Evolutionary conservation across 2,888 invertebrate genomes (phyloP).

Genomic region (Leucania comma): DNA sequence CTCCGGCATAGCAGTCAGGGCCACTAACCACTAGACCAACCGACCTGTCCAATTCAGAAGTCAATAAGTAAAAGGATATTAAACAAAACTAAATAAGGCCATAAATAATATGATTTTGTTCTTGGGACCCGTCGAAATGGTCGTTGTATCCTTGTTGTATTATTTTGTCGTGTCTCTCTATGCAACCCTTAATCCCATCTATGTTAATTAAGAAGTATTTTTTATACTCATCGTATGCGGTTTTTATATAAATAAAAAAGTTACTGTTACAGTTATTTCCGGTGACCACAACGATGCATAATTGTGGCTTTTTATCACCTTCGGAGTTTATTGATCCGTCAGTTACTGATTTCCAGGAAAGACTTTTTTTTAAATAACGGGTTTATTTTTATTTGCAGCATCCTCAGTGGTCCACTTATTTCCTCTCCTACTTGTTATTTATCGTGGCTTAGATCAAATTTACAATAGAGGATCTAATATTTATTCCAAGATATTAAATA

Average conservation of each 20-base stretch:
- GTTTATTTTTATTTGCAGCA: background rate
- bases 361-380: background rate
- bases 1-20: too few relatives aligned
- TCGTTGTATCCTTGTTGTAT: background rate
- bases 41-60: too few relatives aligned
- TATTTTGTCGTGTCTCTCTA: background rate
- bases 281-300: background rate
- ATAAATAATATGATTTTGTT: too few relatives aligned
- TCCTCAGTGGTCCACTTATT: constrained; percentile 4
- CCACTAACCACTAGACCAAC: too few relatives aligned
- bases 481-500: background rate
- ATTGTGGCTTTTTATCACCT: background rate
- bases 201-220: background rate
- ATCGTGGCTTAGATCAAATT: background rate
- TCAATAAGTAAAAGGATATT: too few relatives aligned
- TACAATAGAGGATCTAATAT: background rate
- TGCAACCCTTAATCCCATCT: background rate
- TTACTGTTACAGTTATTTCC: background rate
- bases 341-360: background rate
- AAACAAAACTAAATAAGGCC: too few relatives aligned
- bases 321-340: background rate
- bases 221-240: background rate
- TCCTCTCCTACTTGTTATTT: background rate
- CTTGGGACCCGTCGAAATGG: background rate
- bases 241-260: background rate